Evolutionary conservation across 2,888 invertebrate genomes (phyloP), one percentile per base, ranked within the genome.

Genomic region (Machimus rusticus): DNA sequence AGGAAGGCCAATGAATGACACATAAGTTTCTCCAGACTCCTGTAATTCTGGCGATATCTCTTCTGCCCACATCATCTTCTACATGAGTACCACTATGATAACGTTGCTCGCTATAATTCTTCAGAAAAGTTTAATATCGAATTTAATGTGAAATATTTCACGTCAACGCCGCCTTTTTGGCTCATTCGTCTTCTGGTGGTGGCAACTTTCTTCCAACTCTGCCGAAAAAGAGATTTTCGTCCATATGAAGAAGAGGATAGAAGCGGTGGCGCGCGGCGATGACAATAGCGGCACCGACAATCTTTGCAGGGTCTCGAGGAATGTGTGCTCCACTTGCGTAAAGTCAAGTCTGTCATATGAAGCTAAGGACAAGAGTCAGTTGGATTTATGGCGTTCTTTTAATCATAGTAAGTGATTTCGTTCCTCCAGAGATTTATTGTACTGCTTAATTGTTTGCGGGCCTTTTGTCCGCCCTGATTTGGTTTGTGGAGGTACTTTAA

Each of bases 101-200:
- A 46, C 85, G 74, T 16, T 85, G 74, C 74, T 46, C 66, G 78
- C 86, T 87, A 88, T 88, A 88, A 88, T 88, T 88, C 88, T 88
- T 87, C 87, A 82, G 79, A 74, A 86, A 87, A 88, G 87, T 88
- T 88, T 88, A 88, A 88, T 88, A 88, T 88, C 76, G 87, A 88
- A 88, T 88, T 87, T 88, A 87, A 88, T 88, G 88, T 87, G 88
- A 88, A 88, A 88, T 88, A 88, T 88, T 88, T 88, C 87, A 88
- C 74, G 88, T 87, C 87, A 79, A 87, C 88, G 85, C 57, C 86
- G 79, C 84, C 84, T 82, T 12, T 74, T 85, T 85, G 28, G 74
- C 85, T 23, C 74, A 85, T 85, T 85, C 85, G 46, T 85, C 74
- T 74, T 74, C 74, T 74, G 74, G 31, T 8, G 37, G 46, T 31